A percentile compares a stretch with the other conserved stretches of the same genome.
Conservation (phyloP, 1,140 invertebrate species). For the Tetraneura akinire region DNA sequence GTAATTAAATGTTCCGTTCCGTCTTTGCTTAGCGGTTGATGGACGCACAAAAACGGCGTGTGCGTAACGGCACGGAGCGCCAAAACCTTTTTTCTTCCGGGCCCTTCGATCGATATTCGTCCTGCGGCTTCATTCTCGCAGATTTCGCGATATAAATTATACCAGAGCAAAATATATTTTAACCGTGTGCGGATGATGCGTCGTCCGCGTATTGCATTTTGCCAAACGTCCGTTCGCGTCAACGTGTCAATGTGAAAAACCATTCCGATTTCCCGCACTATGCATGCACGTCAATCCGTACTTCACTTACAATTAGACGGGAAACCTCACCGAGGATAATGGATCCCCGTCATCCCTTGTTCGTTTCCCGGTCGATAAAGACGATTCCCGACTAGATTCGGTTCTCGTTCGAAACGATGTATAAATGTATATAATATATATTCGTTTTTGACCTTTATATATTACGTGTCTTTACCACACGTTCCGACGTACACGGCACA, state of each 20-base stretch:
- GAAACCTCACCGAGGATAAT: too few relatives aligned
- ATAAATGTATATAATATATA: neutral
- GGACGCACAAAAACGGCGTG: too few relatives aligned
- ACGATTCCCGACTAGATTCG: neutral
- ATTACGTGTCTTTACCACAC: neutral
- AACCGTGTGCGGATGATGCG: neutral
- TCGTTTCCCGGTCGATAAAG: too few relatives aligned
- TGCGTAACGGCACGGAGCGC: too few relatives aligned
- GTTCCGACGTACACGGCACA: neutral
- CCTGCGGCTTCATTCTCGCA: neutral
- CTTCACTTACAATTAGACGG: neutral
- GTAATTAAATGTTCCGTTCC: too few relatives aligned
- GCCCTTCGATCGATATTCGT: neutral
- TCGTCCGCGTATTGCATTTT: too few relatives aligned
- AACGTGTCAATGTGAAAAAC: neutral
- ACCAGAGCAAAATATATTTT: neutral
- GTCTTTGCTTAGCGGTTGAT: too few relatives aligned
- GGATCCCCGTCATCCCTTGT: too few relatives aligned
- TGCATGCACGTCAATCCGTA: neutral
- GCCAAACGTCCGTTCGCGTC: conserved; percentile 9
- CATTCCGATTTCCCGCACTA: neutral
- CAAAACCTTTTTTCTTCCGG: too few relatives aligned
- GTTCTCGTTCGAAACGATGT: neutral
- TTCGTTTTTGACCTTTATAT: neutral
- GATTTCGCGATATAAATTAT: neutral